Base-by-base conservation (phyloP, 1,140 invertebrate genomes). In the Aphidius gifuensis region DNA sequence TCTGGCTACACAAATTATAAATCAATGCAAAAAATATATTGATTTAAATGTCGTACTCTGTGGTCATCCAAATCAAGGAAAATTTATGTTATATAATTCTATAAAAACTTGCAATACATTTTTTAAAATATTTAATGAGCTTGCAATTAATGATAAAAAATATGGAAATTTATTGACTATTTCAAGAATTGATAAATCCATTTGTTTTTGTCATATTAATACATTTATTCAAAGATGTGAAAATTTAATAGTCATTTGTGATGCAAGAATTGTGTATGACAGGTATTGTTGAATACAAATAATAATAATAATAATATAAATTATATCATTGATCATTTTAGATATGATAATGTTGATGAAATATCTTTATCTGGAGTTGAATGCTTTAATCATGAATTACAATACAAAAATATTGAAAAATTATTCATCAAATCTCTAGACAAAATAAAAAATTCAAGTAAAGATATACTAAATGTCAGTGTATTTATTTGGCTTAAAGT, bases 141-240 rank as follows among this genome's bases (percentile, higher is more conserved):
- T 74, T 40, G 47, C 60, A 3, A 38, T 59, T 21, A 65, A 60
- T 55, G 58, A 66, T 51, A 50, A 39, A 47, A 6, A 40, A 9
- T 62, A 6, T 5, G 49, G 53, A 40, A 42, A 38, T 9, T 21
- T 38, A 21, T 50, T 49, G 23, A 32, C 23, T 21, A 51, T 66
- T 47, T 64, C 58, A 44, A 57, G 16, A 7, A 48, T 93, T 40
- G 87, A 93, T 66, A 84, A 86, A 66, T 85, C 85, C 9, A 84
- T 85, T 1, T 89, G 96, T 61, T 95, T 96, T 74, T 91, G 92
- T 72, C 90, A 91, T 70, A 83, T 95, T 5, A 87, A 94, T 71
- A 90, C 91, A 0, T 96, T 94, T 72, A 85, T 92, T 42, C 88
- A 93, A 77, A 83, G 94, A 64, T 91, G 93, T 68, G 85, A 87